Percentiles rank a stretch among this genome's conserved stretches.
phyloP scores from a whole-genome alignment of 2,797 vertebrate genomes.

The Loris lydekkerianus region DNA sequence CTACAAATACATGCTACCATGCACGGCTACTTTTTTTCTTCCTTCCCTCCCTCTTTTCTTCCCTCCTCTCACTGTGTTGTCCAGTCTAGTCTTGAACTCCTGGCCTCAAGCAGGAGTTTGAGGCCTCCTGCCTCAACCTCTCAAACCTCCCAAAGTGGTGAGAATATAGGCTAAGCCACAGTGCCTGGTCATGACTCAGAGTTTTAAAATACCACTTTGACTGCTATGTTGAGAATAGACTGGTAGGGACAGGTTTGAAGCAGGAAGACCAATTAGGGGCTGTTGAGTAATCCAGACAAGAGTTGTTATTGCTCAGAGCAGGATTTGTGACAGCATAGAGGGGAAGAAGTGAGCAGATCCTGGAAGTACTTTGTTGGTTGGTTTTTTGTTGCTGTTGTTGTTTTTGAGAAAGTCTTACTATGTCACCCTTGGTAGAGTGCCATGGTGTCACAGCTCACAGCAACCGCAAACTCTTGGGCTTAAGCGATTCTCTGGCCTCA shows the following conservation, averaged over 20 bases:
- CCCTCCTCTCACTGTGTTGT: background rate
- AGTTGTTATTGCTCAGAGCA: background rate
- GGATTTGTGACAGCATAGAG: background rate
- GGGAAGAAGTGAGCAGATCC: background rate
- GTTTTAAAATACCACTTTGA: background rate
- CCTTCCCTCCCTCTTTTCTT: background rate
- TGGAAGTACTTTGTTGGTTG: too few relatives aligned
- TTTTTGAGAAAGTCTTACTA: too few relatives aligned
- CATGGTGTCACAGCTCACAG: too few relatives aligned
- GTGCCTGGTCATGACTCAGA: too few relatives aligned
- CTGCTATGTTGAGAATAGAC: background rate
- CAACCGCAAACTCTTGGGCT: too few relatives aligned
- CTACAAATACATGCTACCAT: background rate
- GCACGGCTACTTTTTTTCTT: background rate
- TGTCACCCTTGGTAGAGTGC: too few relatives aligned
- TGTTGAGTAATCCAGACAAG: background rate
- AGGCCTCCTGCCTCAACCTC: background rate
- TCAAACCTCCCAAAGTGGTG: background rate
- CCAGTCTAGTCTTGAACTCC: background rate
- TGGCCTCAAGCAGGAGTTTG: background rate
- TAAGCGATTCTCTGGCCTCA: too few relatives aligned
- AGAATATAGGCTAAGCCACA: background rate
- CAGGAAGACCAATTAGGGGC: background rate
- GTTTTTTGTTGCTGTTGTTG: too few relatives aligned
- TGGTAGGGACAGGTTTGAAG: background rate